A percentile compares a stretch with the other conserved stretches of the same genome.
phyloP scores from a whole-genome alignment of 92 coral and sea anemone species.

The Zoanthus solanderi region DNA sequence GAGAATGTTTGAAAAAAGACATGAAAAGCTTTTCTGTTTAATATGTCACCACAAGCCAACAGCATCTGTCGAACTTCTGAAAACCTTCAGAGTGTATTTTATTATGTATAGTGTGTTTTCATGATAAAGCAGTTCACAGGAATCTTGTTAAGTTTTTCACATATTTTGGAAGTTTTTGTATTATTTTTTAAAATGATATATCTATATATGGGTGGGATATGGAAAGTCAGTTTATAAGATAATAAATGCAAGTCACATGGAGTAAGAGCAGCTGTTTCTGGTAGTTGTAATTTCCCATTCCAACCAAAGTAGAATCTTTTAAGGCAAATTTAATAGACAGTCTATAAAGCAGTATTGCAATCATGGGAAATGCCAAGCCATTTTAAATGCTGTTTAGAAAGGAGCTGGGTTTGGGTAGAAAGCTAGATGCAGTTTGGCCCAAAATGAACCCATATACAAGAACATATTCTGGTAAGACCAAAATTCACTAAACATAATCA shows the following conservation, averaged over 20 bases:
- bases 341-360: constrained; percentile 34
- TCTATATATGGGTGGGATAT: constrained; percentile 54
- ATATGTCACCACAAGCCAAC: neutral
- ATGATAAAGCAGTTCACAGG: constrained; percentile 30
- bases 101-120: neutral
- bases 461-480: constrained; percentile 43
- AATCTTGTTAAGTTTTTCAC: constrained; percentile 47
- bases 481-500: neutral
- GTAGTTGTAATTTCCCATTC: constrained; percentile 43
- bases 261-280: constrained; percentile 38
- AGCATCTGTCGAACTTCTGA: constrained; percentile 26
- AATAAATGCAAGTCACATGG: constrained; percentile 52
- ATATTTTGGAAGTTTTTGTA: constrained; percentile 41
- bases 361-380: constrained; percentile 47
- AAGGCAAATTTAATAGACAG: constrained; percentile 45
- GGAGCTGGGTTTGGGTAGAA: neutral
- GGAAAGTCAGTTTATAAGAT: constrained; percentile 20
- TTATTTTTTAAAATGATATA: constrained; percentile 28
- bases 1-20: constrained; percentile 44
- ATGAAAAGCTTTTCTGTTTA: constrained; percentile 2
- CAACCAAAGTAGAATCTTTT: constrained; percentile 45
- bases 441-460: constrained; percentile 45
- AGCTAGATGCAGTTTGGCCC: constrained; percentile 22
- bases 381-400: constrained; percentile 17
- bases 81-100: neutral